Evolutionary conservation across 1,140 invertebrate species (phyloP).

Genomic region (Acromyrmex heyeri): DNA sequence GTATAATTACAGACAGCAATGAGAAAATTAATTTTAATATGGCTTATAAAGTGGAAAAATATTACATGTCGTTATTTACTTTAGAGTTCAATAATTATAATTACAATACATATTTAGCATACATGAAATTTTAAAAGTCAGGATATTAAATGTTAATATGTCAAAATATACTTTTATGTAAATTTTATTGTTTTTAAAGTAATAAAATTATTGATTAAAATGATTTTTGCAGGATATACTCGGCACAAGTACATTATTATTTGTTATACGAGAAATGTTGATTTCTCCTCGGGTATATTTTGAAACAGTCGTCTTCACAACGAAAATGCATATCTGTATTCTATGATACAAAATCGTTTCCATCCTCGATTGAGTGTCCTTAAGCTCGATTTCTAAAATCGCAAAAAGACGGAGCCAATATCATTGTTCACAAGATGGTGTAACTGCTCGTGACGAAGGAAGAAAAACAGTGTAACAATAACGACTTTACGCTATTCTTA

Average conservation of each 20-base stretch:
- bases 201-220: neutral
- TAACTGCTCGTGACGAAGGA: slow-evolving; percentile 43
- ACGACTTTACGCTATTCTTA: neutral
- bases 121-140: neutral
- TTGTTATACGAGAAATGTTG: neutral
- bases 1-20: neutral
- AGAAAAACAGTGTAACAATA: slow-evolving; percentile 24
- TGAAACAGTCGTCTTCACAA: neutral
- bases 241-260: neutral
- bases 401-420: slow-evolving; percentile 74
- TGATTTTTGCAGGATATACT: neutral
- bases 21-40: slow-evolving; percentile 5
- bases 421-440: slow-evolving; percentile 71
- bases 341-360: neutral
- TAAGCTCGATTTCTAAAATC: slow-evolving; percentile 84
- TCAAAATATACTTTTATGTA: neutral
- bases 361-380: slow-evolving; percentile 77
- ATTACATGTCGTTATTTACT: slow-evolving; percentile 2
- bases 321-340: neutral
- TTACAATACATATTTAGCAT: neutral
- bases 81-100: neutral
- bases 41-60: neutral
- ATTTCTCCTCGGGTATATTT: slow-evolving; percentile 4
- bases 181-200: neutral
- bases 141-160: neutral